A percentile compares a stretch with the other conserved stretches of the same genome.
These are phyloP conservation scores for Varanus salvator DNA, from an alignment of 2,113 vertebrate species.

Conservation along the genomic window DNA sequence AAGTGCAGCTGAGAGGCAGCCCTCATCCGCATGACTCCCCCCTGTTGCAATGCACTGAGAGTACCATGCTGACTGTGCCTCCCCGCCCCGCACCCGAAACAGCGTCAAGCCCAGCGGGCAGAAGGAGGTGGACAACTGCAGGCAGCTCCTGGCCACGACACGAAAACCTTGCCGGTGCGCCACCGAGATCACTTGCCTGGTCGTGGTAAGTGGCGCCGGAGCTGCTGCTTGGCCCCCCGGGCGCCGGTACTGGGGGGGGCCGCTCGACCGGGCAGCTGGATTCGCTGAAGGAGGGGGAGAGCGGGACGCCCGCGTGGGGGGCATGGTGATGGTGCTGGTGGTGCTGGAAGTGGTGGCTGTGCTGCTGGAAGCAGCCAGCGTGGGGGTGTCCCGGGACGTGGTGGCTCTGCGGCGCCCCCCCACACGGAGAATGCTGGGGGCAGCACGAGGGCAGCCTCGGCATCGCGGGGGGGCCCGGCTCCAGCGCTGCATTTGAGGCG, in stretches of 20 bases:
- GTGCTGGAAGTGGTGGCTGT: slow-evolving; percentile 85
- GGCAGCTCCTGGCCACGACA: background rate
- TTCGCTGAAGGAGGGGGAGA: slow-evolving; percentile 87
- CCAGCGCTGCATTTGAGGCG: slow-evolving; percentile 79
- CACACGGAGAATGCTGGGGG: slow-evolving; percentile 96
- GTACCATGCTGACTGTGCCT: background rate
- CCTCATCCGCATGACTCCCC: too few relatives aligned
- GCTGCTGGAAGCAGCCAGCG: slow-evolving; percentile 90
- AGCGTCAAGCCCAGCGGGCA: background rate
- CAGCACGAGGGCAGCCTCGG: slow-evolving; percentile 96
- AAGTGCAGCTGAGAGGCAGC: too few relatives aligned
- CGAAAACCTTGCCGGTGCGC: too few relatives aligned
- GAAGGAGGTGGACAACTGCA: too few relatives aligned
- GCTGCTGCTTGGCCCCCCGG: slow-evolving; percentile 84
- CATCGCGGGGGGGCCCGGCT: slow-evolving; percentile 88
- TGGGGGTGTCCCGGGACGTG: slow-evolving; percentile 89
- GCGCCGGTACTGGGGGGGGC: slow-evolving; percentile 86
- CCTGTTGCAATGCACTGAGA: too few relatives aligned
- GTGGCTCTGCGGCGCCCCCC: slow-evolving; percentile 85
- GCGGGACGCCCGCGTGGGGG: slow-evolving; percentile 83
- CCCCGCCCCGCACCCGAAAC: background rate
- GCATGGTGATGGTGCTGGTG: slow-evolving; percentile 87
- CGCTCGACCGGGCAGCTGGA: slow-evolving; percentile 90
- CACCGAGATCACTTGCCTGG: slow-evolving; percentile 77
- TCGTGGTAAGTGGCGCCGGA: slow-evolving; percentile 82